Base-by-base conservation (phyloP, 30 jellyfish, hydroid and myxozoan genomes). In the Pelagia noctiluca region DNA sequence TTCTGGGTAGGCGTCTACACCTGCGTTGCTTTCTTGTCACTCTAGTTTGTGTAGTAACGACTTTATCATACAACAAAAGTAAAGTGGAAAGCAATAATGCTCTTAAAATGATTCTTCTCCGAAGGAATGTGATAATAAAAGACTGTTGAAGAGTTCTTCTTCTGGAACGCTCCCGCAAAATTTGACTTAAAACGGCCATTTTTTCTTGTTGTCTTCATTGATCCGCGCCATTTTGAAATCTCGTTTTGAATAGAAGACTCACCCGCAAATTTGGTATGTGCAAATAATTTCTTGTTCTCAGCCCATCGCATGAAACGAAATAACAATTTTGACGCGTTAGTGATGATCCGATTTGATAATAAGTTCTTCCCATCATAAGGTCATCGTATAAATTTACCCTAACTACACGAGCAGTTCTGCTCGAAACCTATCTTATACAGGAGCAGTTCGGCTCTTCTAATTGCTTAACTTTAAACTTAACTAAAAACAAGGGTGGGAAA, bases 121-220 rank as follows among this genome's bases (percentile, higher is more conserved):
- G 76, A 49, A 74, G 86, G 50, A 28, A 74, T 2, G 60, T 25
- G 74, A 74, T 74, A 10, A 74, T 50, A 30, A 74, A 21, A 24
- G 86, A 74, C 26, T 74, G 75, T 74, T 74, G 86, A 47, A 74
- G 86, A 49, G 86, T 34, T 74, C 86, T 74, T 74, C 74, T 74
- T 35, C 86, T 74, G 3, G 75, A 74, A 23, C 86, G 86, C 22
- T 48, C 86, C 0, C 86, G 86, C 74, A 26, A 74, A 74, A 74
- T 11, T 50, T 62, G 86, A 74, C 82, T 35, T 16, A 70, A 36
- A 35, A 70, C 66, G 35, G 82, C 82, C 82, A 70, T 31, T 70
- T 23, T 35, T 48, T 74, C 53, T 50, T 74, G 75, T 74, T 21
- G 70, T 74, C 75, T 31, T 23, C 86, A 74, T 50, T 74, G 74